Evolutionary conservation across 1,140 invertebrate genomes (phyloP), one percentile per base, ranked within the genome.

Genomic region (Listronotus bonariensis): DNA sequence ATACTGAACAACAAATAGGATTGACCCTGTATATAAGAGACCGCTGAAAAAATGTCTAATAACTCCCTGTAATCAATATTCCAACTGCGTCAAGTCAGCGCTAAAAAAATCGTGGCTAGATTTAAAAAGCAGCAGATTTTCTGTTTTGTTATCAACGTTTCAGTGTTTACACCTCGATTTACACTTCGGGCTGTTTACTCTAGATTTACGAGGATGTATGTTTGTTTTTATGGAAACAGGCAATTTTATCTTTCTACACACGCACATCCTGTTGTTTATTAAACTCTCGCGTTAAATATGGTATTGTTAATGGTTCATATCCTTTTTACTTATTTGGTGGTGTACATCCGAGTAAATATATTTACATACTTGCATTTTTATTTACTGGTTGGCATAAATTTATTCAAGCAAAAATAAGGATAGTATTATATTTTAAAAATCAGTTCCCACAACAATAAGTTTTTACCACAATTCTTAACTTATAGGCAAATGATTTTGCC

Each of bases 201-300:
- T 57, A 57, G 62, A 65, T 65, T 63, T 63, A 62, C 59, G 59
- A 62, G 49, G 59, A 62, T 53, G 59, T 62, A 53, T 55, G 61
- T 63, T 65, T 65, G 54, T 65, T 65, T 65, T 65, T 51, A 65
- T 65, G 46, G 53, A 57, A 65, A 65, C 62, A 38, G 52, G 45
- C 62, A 65, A 65, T 65, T 65, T 65, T 65, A 65, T 65, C 62
- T 65, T 65, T 65, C 62, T 41, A 65, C 42, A 41, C 62, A 65
- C 54, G 62, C 53, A 65, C 62, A 65, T 65, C 62, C 62, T 65
- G 62, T 57, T 65, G 46, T 65, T 65, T 56, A 62, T 62, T 62
- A 55, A 65, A 51, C 14, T 51, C 36, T 53, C 45, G 62, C 45
- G 42, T 65, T 65, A 65, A 65, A 65, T 65, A 65, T 53, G 54